Percentiles rank a stretch among this genome's conserved stretches.
Conservation (phyloP, 2,113 vertebrate species). For the Phalacrocorax carbo region DNA sequence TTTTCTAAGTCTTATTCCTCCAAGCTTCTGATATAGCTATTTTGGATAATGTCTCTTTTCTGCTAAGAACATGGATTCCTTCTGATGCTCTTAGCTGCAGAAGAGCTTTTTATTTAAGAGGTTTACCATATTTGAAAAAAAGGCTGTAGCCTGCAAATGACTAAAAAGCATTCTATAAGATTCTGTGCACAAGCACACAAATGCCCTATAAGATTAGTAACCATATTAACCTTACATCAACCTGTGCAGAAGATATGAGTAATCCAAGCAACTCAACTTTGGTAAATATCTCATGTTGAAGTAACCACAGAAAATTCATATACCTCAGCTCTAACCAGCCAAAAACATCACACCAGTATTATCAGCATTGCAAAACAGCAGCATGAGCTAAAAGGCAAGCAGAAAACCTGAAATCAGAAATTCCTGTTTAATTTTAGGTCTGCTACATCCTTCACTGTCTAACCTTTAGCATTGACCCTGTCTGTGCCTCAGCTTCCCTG, state of each 20-base stretch:
- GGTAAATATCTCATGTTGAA: background rate
- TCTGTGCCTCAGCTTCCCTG: background rate
- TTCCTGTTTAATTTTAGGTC: background rate
- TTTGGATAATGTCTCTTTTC: background rate
- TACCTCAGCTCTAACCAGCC: background rate
- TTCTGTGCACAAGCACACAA: background rate
- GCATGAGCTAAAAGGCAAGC: background rate
- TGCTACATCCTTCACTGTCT: background rate
- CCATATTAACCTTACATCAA: background rate
- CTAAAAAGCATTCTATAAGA: background rate
- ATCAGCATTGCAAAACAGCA: background rate
- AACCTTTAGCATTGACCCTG: background rate
- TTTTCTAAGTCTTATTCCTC: background rate
- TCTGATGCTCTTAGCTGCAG: background rate
- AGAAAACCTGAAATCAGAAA: background rate
- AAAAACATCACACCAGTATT: background rate
- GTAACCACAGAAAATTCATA: background rate
- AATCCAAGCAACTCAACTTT: background rate
- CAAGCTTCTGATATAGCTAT: background rate
- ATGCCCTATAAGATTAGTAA: background rate
- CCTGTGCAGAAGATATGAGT: background rate
- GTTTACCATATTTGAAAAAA: background rate
- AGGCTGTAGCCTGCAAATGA: background rate
- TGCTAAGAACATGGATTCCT: background rate
- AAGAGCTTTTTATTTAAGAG: background rate